Base-by-base conservation (phyloP, 2,797 vertebrate genomes). In the Crax fasciolata region DNA sequence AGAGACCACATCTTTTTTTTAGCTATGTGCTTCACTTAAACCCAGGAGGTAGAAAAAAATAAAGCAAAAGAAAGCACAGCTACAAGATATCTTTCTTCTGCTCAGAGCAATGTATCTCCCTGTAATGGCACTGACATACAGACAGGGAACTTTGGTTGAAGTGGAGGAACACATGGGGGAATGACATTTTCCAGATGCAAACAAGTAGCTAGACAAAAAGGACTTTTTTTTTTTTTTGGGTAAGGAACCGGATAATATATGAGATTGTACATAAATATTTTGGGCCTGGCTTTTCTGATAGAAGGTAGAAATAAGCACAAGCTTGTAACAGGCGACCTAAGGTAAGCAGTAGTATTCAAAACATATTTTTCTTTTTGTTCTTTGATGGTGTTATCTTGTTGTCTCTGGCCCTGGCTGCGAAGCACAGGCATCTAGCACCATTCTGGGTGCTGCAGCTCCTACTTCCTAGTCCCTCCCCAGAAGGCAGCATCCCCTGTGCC, bases 401-500 rank as follows among this genome's bases (percentile, higher is more conserved):
- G 14, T n/a, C 13, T 58, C 28, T 28, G 20, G 5, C 46, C 20
- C 44, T 68, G 41, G 10, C n/a, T 84, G n/a, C 20, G 65, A 59
- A 73, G 28, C 46, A 49, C 19, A 62, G 44, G 24, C 28, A 32
- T 20, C 16, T 18, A 65, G 43, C 19, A 66, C 4, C 1, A 25
- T 62, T 83, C 52, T 28, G 24, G 16, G 35, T 44, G 27, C 15
- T 57, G 5, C 17, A 63, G 27, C 5, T 66, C 16, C 44, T 41
- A 8, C 44, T 32, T 54, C 13, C 19, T 0, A 0, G 10, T 74
- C 52, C n/a, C 76, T 6, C 30, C 38, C 59, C 46, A 13, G 28
- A 25, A 25, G 16, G 28, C 14, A 57, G 30, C 25, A 25, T 41
- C 0, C 0, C 27, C 57, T 49, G 35, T 41, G 46, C 24, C 30